Conservation (phyloP, 2,797 vertebrate species). For the Benthosema pterotum region DNA sequence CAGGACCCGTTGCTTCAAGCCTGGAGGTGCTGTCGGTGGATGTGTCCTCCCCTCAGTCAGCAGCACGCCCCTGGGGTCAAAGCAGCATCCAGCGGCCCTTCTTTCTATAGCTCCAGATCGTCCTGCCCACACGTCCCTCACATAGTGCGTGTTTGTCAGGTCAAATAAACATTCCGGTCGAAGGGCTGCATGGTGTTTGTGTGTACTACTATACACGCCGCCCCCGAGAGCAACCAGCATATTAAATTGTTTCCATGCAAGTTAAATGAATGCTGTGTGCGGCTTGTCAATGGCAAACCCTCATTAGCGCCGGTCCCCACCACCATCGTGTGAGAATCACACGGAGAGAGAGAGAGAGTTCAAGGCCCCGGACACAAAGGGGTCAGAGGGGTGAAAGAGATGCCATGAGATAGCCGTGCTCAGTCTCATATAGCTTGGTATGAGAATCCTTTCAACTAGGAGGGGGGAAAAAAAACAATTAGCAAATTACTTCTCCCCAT, state of each 20-base stretch:
- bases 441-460: background rate
- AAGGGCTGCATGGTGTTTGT: conserved; percentile 40
- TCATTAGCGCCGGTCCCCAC: conserved; percentile 59
- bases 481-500: too few species aligned
- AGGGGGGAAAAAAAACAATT: too few species aligned
- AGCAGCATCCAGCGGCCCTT: conserved; percentile 25
- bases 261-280: conserved; percentile 34
- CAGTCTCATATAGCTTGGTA: conserved; percentile 12
- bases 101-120: conserved; percentile 19
- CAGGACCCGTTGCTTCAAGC: too few species aligned
- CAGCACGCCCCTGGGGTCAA: background rate
- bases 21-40: too few species aligned
- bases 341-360: conserved; percentile 40
- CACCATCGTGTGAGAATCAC: conserved; percentile 55
- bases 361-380: conserved; percentile 37
- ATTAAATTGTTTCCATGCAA: conserved; percentile 51
- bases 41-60: too few species aligned
- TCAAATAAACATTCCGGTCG: conserved; percentile 63
- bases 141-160: conserved; percentile 50
- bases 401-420: conserved; percentile 18
- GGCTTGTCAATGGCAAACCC: conserved; percentile 52
- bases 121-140: conserved; percentile 11
- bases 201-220: conserved; percentile 41
- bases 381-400: conserved; percentile 47
- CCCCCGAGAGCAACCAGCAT: conserved; percentile 57